A percentile compares a stretch with the other conserved stretches of the same genome.
These are phyloP conservation scores for Heliconius hewitsoni DNA, from an alignment of 1,140 invertebrate species.

Conservation along the genomic window DNA sequence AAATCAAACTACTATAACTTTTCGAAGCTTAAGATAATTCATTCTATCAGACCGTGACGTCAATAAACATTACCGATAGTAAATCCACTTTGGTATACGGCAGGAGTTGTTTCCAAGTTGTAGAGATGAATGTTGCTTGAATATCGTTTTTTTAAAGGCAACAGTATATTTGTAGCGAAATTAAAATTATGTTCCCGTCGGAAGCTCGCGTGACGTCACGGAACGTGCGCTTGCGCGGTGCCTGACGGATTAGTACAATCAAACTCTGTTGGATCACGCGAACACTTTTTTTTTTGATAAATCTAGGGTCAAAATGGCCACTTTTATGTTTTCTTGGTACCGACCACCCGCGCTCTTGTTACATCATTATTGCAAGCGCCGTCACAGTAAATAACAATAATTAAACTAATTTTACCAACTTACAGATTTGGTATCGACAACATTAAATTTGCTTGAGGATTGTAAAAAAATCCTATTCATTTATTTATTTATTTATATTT, in stretches of 20 bases:
- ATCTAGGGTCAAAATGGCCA: slow-evolving; percentile 39
- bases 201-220: slow-evolving; percentile 75
- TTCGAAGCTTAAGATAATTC: slow-evolving; percentile 50
- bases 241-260: slow-evolving; percentile 70
- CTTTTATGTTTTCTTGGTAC: slow-evolving; percentile 33
- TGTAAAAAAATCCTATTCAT: background rate
- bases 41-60: slow-evolving; percentile 61
- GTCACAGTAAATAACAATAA: slow-evolving; percentile 17
- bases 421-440: background rate
- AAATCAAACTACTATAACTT: slow-evolving; percentile 44
- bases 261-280: slow-evolving; percentile 66
- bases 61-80: slow-evolving; percentile 50
- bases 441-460: background rate
- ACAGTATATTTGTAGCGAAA: slow-evolving; percentile 43
- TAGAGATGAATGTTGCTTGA: slow-evolving; percentile 42
- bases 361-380: slow-evolving; percentile 13
- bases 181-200: slow-evolving; percentile 70
- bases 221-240: slow-evolving; percentile 61
- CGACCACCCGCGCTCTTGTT: slow-evolving; percentile 35
- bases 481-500: background rate
- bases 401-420: background rate
- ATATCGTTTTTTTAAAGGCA: slow-evolving; percentile 22
- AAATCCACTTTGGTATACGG: slow-evolving; percentile 26
- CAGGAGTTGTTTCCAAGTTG: slow-evolving; percentile 16
- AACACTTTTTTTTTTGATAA: slow-evolving; percentile 54